Base-by-base conservation (phyloP, 2,113 vertebrate genomes). In the Macroglossus sobrinus region DNA sequence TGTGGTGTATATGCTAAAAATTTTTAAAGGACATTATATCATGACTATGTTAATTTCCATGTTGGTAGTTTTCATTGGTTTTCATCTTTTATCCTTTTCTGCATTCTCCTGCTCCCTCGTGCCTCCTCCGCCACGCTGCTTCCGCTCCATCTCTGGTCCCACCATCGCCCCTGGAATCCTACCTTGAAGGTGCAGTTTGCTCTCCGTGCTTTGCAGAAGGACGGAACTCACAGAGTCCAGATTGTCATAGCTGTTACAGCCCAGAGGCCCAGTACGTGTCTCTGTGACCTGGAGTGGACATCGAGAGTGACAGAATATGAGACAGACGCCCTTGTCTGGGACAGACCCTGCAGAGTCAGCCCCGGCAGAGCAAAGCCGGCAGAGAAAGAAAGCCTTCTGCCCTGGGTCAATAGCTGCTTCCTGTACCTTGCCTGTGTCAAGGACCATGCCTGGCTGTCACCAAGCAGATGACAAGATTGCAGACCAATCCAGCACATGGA, bases 221-320 rank as follows among this genome's bases (percentile, higher is more conserved):
- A 99, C 99, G 3, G 99, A 99, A 99, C 99, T 99, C 97, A 99
- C 99, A 55, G 99, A 99, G 99, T 99, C 99, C 98, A 99, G 99
- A 99, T 99, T 99, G 98, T 99, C 99, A 30, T 99, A 99, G 98
- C 99, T 99, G 98, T 99, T 99, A 98, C 99, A 99, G 97, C 99
- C 99, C 98, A 99, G 98, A 1, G 99, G 99, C 79, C 99, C 99
- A 0, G 99, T 99, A 94, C 99, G 99, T 72, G 99, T 99, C 98
- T 99, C 99, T 47, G 99, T 99, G 97, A 99, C 99, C 99, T 99
- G 81, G 0, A 72, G 86, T 1, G 82, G 88, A 55, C 63, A 85
- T 69, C 0, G 59, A 94, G 43, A 84, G 81, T 85, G 94, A 97
- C 26, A 96, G 75, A 95, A 95, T 10, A 45, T 93, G 72, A 92